These are phyloP conservation scores for Eriosoma lanigerum DNA, from an alignment of 1,140 invertebrate species.

Conservation along the genomic window DNA sequence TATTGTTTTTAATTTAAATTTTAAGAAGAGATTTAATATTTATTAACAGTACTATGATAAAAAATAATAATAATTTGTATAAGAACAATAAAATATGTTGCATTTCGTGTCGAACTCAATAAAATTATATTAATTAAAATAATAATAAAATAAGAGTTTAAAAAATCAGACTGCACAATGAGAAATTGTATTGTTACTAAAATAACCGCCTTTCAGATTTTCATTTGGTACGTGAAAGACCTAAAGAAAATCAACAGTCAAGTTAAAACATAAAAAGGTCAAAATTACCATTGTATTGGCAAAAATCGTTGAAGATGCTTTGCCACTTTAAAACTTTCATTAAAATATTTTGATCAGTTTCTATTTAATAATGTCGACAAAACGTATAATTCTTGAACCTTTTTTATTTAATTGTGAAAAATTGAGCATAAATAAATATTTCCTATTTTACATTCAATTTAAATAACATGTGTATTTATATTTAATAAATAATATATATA, in stretches of 20 bases:
- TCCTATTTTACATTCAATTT: too few species aligned
- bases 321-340: constrained; percentile 24
- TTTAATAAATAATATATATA: too few species aligned
- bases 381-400: not conserved
- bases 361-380: too few species aligned
- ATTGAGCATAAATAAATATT: too few species aligned
- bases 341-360: constrained; percentile 36
- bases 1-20: too few species aligned
- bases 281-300: constrained; percentile 38
- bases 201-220: constrained; percentile 22
- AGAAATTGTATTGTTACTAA: constrained; percentile 8
- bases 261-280: constrained; percentile 7
- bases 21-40: not conserved
- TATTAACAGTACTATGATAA: not conserved
- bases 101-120: not conserved
- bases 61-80: not conserved
- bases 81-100: not conserved
- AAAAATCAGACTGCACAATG: not conserved
- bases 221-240: not conserved
- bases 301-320: constrained; percentile 9
- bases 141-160: not conserved
- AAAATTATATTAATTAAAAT: not conserved
- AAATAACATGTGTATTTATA: too few species aligned
- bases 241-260: not conserved
- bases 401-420: not conserved